Base-by-base conservation (phyloP, 2,113 vertebrate genomes). In the Mirza zaza region DNA sequence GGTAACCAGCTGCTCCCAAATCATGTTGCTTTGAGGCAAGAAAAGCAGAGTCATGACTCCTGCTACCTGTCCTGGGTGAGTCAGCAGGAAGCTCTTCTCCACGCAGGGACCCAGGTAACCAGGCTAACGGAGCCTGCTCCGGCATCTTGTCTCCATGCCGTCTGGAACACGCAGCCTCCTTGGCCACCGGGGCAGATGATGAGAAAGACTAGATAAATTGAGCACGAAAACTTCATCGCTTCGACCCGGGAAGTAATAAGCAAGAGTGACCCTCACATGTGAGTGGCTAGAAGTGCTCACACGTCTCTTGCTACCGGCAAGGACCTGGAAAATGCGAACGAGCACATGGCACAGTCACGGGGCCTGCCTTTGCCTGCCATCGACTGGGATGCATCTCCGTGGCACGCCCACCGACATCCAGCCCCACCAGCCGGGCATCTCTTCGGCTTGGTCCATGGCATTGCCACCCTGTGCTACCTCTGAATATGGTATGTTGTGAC, bases 1-100 rank as follows among this genome's bases (percentile, higher is more conserved):
- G 1, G 57, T 75, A 29, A 61, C 6, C 21, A n/a, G 6, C 20
- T 32, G 9, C 36, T 50, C 52, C 25, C 3, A 42, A 4, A 17
- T 29, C 39, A 15, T 9, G 13, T 42, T 36, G 14, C 32, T 12
- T 2, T 25, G 36, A 87, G 17, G 14, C 36, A 50, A 27, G 61
- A 77, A 79, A 17, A 50, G 6, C 2, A 0, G 9, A 6, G 32
- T 50, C 18, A n/a, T 9, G 3, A 0, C 29, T 63, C 63, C 34
- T 36, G 39, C 29, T 29, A 0, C 12, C 6, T 2, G 39, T 23
- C 14, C 42, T 27, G 1, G 13, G 0, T 0, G 42, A 17, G 50
- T 9, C 42, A 8, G 45, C 5, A 14, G 73, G 39, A 73, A 29
- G 21, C 13, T 15, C 57, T 17, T 65, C 45, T 71, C 63, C 20